Conservation (phyloP, 2,797 vertebrate species). For the Meriones psammophilus region DNA sequence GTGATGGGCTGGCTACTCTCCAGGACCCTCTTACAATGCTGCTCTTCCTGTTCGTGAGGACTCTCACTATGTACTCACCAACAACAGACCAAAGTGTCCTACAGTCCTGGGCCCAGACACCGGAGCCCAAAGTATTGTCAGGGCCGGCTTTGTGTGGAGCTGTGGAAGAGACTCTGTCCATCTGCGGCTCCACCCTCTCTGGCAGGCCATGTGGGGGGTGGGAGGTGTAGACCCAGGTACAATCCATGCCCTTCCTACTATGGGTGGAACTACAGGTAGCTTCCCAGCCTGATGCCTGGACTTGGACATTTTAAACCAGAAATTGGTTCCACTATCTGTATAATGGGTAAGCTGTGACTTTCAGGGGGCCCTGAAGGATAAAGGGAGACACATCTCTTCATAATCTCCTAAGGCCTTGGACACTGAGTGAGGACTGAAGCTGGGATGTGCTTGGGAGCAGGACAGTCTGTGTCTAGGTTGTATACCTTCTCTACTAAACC, state of each 20-base stretch:
- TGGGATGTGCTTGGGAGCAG: background rate
- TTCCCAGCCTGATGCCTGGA: background rate
- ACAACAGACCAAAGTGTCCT: background rate
- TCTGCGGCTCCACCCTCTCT: background rate
- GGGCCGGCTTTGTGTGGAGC: background rate
- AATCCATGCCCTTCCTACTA: background rate
- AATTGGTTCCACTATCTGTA: background rate
- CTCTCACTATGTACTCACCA: background rate
- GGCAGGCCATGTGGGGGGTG: background rate
- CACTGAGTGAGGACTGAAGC: background rate
- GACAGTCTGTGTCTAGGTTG: background rate
- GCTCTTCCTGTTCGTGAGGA: background rate
- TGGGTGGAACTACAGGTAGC: background rate
- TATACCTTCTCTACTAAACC: background rate
- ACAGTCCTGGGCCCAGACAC: background rate
- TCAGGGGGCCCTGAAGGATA: background rate
- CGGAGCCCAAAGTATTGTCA: no score
- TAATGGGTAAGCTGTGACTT: background rate
- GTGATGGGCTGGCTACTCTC: background rate
- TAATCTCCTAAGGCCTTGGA: background rate
- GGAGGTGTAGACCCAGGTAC: background rate
- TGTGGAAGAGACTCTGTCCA: background rate
- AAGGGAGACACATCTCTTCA: background rate
- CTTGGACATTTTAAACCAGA: background rate
- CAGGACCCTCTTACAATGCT: background rate